These are phyloP conservation scores for Sphenodon punctatus DNA, from an alignment of 2,797 vertebrate genomes.

Conservation along the genomic window DNA sequence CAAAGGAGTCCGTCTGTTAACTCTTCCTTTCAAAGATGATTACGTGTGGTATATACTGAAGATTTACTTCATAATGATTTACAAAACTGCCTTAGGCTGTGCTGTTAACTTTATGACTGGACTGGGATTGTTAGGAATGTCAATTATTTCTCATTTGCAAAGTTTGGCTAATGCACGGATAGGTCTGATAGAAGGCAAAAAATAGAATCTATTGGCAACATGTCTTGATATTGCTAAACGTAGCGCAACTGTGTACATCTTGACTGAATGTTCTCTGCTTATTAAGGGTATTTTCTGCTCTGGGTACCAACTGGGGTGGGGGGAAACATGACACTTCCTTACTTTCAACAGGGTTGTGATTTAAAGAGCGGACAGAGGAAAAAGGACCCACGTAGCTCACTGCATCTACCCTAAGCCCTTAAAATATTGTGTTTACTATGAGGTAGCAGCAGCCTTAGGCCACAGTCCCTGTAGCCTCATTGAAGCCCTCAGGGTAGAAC, in stretches of 20 bases:
- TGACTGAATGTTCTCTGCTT: not conserved
- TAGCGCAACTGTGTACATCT: accelerated
- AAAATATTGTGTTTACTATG: not conserved
- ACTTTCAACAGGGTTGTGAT: too few relatives aligned
- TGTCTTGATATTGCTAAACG: not conserved
- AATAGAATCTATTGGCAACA: not conserved
- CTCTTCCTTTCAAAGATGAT: not conserved
- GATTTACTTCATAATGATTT: not conserved
- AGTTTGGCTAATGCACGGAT: too few relatives aligned
- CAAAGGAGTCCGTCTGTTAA: not conserved
- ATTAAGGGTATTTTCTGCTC: not conserved
- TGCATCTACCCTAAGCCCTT: not conserved
- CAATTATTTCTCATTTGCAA: not conserved
- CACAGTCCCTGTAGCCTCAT: too few relatives aligned
- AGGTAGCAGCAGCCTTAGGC: too few relatives aligned
- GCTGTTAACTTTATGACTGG: not conserved
- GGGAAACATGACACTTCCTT: not conserved
- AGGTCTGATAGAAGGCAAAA: not conserved
- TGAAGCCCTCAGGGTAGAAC: too few relatives aligned
- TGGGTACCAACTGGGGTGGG: too few relatives aligned
- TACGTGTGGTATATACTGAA: not conserved
- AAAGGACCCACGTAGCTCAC: too few relatives aligned
- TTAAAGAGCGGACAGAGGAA: too few relatives aligned
- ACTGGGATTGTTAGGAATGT: not conserved
- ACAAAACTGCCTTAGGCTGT: not conserved